phyloP scores from a whole-genome alignment of 2,797 vertebrate genomes.

The Pseudochirops cupreus region DNA sequence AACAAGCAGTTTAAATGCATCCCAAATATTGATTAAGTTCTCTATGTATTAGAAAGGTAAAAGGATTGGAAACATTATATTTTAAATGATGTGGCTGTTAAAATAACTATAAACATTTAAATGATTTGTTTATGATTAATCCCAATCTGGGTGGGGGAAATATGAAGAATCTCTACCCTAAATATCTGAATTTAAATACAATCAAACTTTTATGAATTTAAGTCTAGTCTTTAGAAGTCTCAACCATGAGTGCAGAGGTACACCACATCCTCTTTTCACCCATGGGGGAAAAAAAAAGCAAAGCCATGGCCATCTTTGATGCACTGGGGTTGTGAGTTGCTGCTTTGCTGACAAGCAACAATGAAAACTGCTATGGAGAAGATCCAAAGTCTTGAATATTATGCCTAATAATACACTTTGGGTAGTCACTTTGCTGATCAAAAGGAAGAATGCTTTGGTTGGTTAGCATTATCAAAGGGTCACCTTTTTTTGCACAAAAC shows the following conservation, averaged over 20 bases:
- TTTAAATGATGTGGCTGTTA: background rate
- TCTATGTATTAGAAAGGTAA: constrained; percentile 12
- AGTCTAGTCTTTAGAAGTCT: background rate
- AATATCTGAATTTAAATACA: background rate
- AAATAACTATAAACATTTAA: background rate
- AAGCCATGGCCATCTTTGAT: background rate
- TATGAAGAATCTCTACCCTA: background rate
- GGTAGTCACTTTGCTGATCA: background rate
- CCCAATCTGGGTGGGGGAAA: background rate
- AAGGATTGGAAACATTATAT: constrained; percentile 7
- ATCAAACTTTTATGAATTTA: background rate
- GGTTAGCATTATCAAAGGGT: background rate
- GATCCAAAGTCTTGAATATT: background rate
- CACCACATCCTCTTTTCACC: background rate
- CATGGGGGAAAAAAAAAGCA: background rate
- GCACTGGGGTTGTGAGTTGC: background rate
- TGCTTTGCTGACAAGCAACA: background rate
- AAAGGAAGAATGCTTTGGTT: background rate
- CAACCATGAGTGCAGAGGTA: background rate
- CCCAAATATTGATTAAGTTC: background rate
- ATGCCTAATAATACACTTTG: background rate
- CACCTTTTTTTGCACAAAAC: background rate
- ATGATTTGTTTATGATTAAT: constrained; percentile 6
- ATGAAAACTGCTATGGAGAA: background rate
- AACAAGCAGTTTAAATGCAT: constrained; percentile 14